phyloP scores from a whole-genome alignment of 2,797 vertebrate species.

The Paguma larvata region DNA sequence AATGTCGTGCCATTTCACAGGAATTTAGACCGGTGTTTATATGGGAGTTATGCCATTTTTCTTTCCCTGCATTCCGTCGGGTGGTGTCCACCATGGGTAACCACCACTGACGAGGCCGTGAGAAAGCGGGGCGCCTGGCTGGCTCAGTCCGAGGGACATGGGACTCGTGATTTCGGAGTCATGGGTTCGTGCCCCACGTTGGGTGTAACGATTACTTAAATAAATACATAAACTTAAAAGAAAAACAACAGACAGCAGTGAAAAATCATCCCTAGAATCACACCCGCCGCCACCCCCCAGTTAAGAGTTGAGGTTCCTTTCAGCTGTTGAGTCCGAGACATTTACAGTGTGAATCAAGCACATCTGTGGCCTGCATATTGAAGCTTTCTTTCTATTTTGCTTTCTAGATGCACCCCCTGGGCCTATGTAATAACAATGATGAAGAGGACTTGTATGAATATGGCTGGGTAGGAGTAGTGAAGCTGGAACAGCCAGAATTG shows the following conservation, averaged over 20 bases:
- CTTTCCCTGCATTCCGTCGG: background rate
- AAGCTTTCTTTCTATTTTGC: constrained; percentile 41
- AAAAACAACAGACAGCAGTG: background rate
- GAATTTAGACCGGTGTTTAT: background rate
- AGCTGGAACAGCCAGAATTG: constrained; percentile 97
- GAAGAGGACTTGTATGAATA: constrained; percentile 99
- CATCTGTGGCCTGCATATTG: background rate
- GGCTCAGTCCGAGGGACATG: background rate
- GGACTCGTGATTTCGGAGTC: background rate
- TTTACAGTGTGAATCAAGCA: background rate
- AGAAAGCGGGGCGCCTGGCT: background rate
- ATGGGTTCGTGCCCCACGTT: background rate
- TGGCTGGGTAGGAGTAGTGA: constrained; percentile 99
- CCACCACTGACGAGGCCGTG: background rate
- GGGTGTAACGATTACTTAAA: background rate
- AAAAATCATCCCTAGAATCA: background rate
- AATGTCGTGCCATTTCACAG: constrained; percentile 12
- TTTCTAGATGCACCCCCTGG: constrained; percentile 97
- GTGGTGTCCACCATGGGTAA: constrained; percentile 7
- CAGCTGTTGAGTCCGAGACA: background rate
- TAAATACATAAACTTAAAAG: background rate
- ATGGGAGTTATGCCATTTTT: background rate
- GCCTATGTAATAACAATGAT: constrained; percentile 98
- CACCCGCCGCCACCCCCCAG: background rate
- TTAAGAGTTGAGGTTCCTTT: constrained; percentile 5